Evolutionary conservation across 2,113 vertebrate species (phyloP), one percentile per base, ranked within the genome.

Genomic region (Epinephelus fuscoguttatus): DNA sequence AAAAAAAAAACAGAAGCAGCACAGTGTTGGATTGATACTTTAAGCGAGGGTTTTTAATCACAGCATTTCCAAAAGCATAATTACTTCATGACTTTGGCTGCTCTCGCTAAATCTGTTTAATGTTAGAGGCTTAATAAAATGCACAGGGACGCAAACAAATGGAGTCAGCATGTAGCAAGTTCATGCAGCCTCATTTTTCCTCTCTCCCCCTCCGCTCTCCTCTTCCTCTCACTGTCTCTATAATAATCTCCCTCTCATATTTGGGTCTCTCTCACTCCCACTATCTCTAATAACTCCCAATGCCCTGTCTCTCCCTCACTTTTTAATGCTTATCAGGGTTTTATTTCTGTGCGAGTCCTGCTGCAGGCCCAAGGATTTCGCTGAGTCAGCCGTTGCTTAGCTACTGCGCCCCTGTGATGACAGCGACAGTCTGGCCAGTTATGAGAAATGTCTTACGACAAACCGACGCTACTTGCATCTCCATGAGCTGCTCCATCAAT

Each of bases 61-160:
- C 78, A 80, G 78, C 49, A 50, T 93, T 88, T 93, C 75, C 74
- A 87, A 88, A 86, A 84, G 88, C 83, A 64, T 91, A 93, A 92
- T 94, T 89, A 92, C 82, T 83, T 53, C 69, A 82, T 80, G 89
- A 94, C 91, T 94, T 92, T 91, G 84, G 86, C 84, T 85, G 89
- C 90, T 88, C 78, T 55, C 3, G 11, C 77, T 91, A 90, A 93
- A 89, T 92, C 89, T 89, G 86, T 89, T 93, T 90, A 91, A 92
- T 86, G 85, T 91, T 88, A 17, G 78, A 81, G 84, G 88, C 88
- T 93, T 94, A 91, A 90, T 91, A 90, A 91, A 91, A 91, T 88
- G 85, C 91, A 90, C 66, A 72, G 91, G 84, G 90, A 92, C 70
- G 72, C 89, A 92, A 93, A 93, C 88, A 89, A 91, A 91, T 82